These are phyloP conservation scores for Ganaspis sp. DNA, from an alignment of 1,140 invertebrate genomes.

Conservation along the genomic window DNA sequence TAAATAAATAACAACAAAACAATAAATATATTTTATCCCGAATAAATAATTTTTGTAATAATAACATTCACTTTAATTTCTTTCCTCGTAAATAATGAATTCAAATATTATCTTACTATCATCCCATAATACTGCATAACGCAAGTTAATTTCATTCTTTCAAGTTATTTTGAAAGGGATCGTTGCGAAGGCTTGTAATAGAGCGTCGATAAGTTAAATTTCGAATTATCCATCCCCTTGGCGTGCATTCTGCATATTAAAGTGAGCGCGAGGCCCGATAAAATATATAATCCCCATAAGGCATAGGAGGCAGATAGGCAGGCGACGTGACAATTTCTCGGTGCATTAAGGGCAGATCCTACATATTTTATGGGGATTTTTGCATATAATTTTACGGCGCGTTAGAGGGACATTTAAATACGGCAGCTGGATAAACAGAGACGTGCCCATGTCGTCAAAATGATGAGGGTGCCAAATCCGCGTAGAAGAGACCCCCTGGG, in stretches of 20 bases:
- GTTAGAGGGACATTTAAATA: slow-evolving; percentile 76
- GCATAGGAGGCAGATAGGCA: slow-evolving; percentile 56
- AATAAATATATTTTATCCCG: too few species aligned
- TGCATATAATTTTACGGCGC: slow-evolving; percentile 77
- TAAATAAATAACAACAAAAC: too few species aligned
- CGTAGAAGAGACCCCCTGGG: slow-evolving; percentile 51
- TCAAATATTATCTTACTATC: too few species aligned
- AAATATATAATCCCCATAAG: slow-evolving; percentile 67
- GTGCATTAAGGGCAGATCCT: slow-evolving; percentile 70
- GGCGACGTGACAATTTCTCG: slow-evolving; percentile 73
- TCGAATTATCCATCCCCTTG: slow-evolving; percentile 36
- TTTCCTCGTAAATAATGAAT: too few species aligned
- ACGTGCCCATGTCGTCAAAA: slow-evolving; percentile 48
- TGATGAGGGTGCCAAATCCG: slow-evolving; percentile 55
- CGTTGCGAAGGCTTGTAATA: slow-evolving; percentile 20
- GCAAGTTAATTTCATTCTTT: not conserved
- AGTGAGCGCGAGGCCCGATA: slow-evolving; percentile 30
- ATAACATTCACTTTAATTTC: too few species aligned
- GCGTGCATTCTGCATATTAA: slow-evolving; percentile 28
- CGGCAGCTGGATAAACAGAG: slow-evolving; percentile 76
- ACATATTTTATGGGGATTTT: slow-evolving; percentile 76
- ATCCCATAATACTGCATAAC: too few species aligned
- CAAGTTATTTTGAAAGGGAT: not conserved
- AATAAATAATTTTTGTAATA: too few species aligned
- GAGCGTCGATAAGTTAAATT: slow-evolving; percentile 44